Conservation (phyloP, 2,888 invertebrate genomes). For the Odontothrips loti region DNA sequence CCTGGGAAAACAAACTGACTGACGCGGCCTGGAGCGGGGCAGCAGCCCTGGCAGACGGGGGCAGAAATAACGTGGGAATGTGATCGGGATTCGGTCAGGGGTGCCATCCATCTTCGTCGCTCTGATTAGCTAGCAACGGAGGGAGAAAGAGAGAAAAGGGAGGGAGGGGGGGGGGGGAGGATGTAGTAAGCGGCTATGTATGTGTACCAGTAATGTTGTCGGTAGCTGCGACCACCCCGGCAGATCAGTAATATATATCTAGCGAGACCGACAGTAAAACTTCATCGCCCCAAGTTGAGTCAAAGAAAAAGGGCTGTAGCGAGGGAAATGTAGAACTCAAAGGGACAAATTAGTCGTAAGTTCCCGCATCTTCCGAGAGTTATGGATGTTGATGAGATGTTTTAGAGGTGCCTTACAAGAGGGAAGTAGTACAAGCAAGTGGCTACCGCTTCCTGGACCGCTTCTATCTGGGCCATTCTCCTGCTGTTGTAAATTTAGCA, state of each 20-base stretch:
- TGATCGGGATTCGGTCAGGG: background rate
- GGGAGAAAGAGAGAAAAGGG: conserved; percentile 34
- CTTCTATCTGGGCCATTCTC: too few species aligned
- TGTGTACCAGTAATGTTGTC: background rate
- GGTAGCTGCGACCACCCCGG: background rate
- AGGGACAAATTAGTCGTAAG: conserved; percentile 24
- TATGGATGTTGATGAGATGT: too few species aligned
- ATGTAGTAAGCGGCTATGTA: background rate
- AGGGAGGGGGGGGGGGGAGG: conserved; percentile 29
- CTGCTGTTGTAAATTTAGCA: too few species aligned
- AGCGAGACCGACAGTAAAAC: background rate
- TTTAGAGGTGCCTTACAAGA: too few species aligned
- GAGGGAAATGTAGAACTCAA: conserved; percentile 5
- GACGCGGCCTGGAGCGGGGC: background rate
- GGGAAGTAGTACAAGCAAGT: too few species aligned
- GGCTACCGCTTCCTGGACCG: too few species aligned
- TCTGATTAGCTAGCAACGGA: background rate
- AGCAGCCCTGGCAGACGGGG: background rate
- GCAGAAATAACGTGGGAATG: conserved; percentile 20
- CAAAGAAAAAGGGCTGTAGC: background rate
- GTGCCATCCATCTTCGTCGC: background rate
- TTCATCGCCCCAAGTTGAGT: background rate
- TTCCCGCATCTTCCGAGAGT: too few species aligned
- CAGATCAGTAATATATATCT: background rate
- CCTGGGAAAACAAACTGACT: conserved; percentile 14